Conservation (phyloP, 2,888 invertebrate species). For the Sarcophaga rosellei region DNA sequence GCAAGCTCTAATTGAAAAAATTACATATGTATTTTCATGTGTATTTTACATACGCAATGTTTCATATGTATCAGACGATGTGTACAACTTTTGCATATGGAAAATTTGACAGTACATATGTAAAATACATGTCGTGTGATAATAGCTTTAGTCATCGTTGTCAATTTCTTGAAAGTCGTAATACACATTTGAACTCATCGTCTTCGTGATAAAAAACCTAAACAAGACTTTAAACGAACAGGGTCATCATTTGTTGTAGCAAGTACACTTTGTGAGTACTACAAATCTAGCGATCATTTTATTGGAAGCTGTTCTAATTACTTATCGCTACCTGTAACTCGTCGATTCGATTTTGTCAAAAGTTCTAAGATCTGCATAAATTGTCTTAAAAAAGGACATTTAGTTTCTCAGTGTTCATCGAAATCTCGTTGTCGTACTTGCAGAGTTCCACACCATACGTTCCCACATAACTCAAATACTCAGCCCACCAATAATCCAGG, state of each 20-base stretch:
- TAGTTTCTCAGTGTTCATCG: conserved; percentile 5
- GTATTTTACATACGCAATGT: too few relatives aligned
- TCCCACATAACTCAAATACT: not conserved
- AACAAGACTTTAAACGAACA: not conserved
- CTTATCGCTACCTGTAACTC: not conserved
- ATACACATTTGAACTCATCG: not conserved
- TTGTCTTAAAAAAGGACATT: conserved; percentile 28
- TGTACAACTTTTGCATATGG: too few relatives aligned
- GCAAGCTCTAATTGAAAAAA: too few relatives aligned
- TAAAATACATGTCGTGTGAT: too few relatives aligned
- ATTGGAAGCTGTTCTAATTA: conserved; percentile 5
- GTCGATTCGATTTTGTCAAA: conserved; percentile 34
- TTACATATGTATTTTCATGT: too few relatives aligned
- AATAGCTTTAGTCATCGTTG: too few relatives aligned
- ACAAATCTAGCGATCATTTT: conserved; percentile 8
- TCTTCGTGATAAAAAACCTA: not conserved
- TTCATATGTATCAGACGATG: too few relatives aligned
- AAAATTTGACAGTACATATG: too few relatives aligned
- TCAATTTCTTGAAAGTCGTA: too few relatives aligned
- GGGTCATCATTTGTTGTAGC: conserved; percentile 12
- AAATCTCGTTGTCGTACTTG: conserved; percentile 24
- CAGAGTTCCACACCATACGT: conserved; percentile 28
- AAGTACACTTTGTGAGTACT: conserved; percentile 16
- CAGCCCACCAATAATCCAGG: not conserved
- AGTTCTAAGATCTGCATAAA: conserved; percentile 13